Evolutionary conservation across 92 coral and sea anemone genomes (phyloP), one percentile per base, ranked within the genome.

Genomic region (Micromussa lordhowensis): DNA sequence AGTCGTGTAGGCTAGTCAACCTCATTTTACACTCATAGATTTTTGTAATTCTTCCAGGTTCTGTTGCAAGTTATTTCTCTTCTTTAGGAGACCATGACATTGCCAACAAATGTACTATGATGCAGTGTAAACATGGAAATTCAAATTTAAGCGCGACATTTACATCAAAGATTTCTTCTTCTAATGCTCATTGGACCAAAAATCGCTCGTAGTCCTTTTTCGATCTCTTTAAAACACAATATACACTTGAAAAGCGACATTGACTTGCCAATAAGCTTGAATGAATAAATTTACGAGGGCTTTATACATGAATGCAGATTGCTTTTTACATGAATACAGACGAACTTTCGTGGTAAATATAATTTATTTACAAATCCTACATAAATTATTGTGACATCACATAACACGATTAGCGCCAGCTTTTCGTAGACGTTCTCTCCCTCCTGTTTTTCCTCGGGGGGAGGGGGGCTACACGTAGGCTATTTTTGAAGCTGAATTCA

Each of bases 381-480:
- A 80, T 30, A 54, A 58, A 57, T 80, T 57, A 13, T 53, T 74
- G 70, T 82, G 87, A 84, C 80, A 70, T 84, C 80, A 54, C 87
- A 72, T 71, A 84, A 84, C 80, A 84, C 80, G 71, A 84, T 84
- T 72, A n/a, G 48, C n/a, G 69, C 66, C 79, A 73, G 78, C 26
- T 7, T 71, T 83, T 83, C 49, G 79, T 83, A 83, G 87, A 83
- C 79, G 49, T 71, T 83, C 79, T 53, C 79, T 83, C 87, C 49
- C 64, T 19, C 57, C 40, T 12, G 69, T 68, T 40, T 68, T 28
- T 22, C n/a, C n/a, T n/a, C n/a, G n/a, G n/a, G n/a, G n/a, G 72
- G 72, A 1, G 32, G 72, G 32, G 0, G 72, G 32, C 34, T 66
- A 66, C 72, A 29, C n/a, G n/a, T n/a, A n/a, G n/a, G n/a, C n/a